Base-by-base conservation (phyloP, 2,888 invertebrate species). In the Ptilodon capucinus region DNA sequence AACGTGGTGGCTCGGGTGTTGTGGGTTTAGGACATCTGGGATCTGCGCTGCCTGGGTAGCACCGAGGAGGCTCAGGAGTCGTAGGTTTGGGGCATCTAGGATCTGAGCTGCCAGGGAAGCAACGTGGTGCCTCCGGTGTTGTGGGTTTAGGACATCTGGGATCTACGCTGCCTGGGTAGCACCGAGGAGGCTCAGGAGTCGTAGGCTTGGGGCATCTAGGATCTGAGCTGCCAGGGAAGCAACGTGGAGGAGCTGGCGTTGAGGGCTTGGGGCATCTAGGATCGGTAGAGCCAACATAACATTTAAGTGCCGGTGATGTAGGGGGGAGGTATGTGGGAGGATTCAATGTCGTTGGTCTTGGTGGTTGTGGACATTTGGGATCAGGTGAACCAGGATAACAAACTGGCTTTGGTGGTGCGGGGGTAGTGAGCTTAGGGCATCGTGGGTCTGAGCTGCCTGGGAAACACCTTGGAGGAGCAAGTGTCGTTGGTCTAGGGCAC, bases 81-180 rank as follows among this genome's bases (percentile, higher is more conserved):
- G 60, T 75, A 21, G 78, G 71, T 4, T 55, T 51, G 1, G 71
- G 62, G 14, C 86, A 86, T 2, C 71, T 65, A 0, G 81, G 80
- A 59, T 89, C 71, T 6, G 70, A 58, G 4, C 81, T 76, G 0
- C 83, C 84, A 0, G 81, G 75, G 32, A 0, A 61, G 36, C 57
- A 64, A 6, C 48, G 55, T 0, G 69, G 66, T 6, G 75, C 48
- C 46, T 48, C 39, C 40, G 68, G 55, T 0, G 74, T 67, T 0
- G 74, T 68, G 0, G 69, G 70, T 11, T 54, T 51, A 0, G 80
- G 78, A 35, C 83, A 83, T 17, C 79, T 57, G 0, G 68, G 76
- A 68, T 71, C 85, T 65, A 60, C 49, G 14, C 60, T 68, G 0
- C 72, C 71, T 18, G 68, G 67, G 35, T 57, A 68, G 16, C 70